Percentiles rank a stretch among this genome's conserved stretches.
phyloP scores from a whole-genome alignment of 2,113 vertebrate species.

The Balaenoptera acutorostrata region DNA sequence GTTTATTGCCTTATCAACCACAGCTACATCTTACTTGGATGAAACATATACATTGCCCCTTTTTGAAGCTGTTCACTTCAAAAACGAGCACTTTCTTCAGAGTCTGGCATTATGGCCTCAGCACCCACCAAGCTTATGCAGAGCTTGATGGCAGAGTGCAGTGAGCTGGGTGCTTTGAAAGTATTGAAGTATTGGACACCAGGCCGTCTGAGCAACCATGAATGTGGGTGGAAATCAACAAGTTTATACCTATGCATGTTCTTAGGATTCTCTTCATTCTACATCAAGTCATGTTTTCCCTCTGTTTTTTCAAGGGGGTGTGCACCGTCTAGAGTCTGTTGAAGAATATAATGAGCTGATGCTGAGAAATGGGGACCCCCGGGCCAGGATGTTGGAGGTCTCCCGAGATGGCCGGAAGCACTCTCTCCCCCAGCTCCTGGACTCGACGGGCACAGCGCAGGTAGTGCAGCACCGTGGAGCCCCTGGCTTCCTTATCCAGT shows the following conservation, averaged over 20 bases:
- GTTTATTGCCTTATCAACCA: neutral
- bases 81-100: neutral
- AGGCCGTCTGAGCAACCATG: neutral
- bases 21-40: neutral
- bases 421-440: constrained; percentile 94
- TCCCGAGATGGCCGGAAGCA: constrained; percentile 89
- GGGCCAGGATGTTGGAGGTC: constrained; percentile 83
- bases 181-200: neutral
- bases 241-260: neutral
- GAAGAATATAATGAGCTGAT: constrained; percentile 95
- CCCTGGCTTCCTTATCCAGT: neutral
- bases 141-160: neutral
- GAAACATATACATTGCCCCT: neutral
- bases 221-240: fast-evolving
- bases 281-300: neutral
- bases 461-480: constrained; percentile 70
- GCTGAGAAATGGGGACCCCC: constrained; percentile 84
- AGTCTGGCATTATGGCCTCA: neutral
- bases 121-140: neutral
- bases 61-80: neutral
- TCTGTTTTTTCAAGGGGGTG: constrained; percentile 80
- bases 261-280: neutral
- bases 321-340: constrained; percentile 91
- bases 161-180: neutral
- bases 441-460: constrained; percentile 86